Base-by-base conservation (phyloP, 2,797 vertebrate species). In the Falco biarmicus region DNA sequence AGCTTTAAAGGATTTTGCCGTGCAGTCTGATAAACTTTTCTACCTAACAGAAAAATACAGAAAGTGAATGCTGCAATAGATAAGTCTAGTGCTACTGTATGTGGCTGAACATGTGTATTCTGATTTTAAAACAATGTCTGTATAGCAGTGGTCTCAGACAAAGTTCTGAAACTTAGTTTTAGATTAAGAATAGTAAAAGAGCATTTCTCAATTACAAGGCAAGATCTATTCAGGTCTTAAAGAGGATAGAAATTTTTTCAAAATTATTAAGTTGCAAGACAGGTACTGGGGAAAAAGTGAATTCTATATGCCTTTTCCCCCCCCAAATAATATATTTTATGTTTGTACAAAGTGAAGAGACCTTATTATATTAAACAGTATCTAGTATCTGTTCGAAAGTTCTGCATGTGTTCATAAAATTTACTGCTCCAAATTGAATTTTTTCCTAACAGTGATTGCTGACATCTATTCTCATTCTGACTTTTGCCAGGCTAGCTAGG, bases 401-500 rank as follows among this genome's bases (percentile, higher is more conserved):
- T 95, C 43, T 84, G 14, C 31, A 31, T 82, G 15, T 73, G 18
- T 59, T 64, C 73, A 32, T 97, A 94, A 89, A 93, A 93, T 97
- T 95, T 95, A 90, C 87, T 98, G 87, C 95, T 97, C 57, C 96
- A 91, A 39, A 71, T 32, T 90, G 84, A 80, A 82, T 97, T 97
- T 95, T 97, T 91, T 43, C 66, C 37, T 84, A 94, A 90, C 84
- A 92, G 89, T 37, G 82, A 95, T 92, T 96, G 94, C 97, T 98
- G 98, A 98, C 98, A 98, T 98, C 94, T 93, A 66, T 97, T 98
- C 90, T 97, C 69, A 81, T 85, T 95, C 84, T 95, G 89, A 96
- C 61, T 97, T 95, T 95, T 97, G 97, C 95, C 97, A 97, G 98
- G 97, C 98, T 98, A 97, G 96, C 83, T 97, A 95, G 94, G 93